Evolutionary conservation across 2,888 invertebrate species (phyloP).

Genomic region (Lithophane ornitopus): DNA sequence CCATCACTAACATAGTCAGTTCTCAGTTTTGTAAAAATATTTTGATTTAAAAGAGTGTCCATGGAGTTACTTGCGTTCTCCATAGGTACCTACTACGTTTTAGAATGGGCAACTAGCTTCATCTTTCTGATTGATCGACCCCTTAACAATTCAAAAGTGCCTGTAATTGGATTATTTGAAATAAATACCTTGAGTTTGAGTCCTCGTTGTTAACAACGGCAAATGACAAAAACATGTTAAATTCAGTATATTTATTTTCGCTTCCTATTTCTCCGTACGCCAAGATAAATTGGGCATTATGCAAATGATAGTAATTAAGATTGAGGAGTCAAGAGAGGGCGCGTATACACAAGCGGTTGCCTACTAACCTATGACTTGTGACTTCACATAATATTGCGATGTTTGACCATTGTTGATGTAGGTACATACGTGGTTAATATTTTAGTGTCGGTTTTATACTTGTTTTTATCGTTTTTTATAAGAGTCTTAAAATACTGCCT

Average conservation of each 20-base stretch:
- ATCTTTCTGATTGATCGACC: no score
- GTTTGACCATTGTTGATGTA: slow-evolving; percentile 32
- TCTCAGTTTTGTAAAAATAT: background rate
- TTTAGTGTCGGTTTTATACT: slow-evolving; percentile 14
- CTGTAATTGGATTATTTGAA: no score
- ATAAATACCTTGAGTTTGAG: no score
- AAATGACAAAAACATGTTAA: background rate
- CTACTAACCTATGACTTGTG: slow-evolving; percentile 43
- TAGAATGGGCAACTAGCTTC: no score
- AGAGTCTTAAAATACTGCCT: no score
- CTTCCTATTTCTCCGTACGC: background rate
- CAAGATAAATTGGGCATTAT: slow-evolving; percentile 21
- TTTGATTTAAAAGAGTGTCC: no score
- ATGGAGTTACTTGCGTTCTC: no score
- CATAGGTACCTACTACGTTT: no score
- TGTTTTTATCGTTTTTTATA: slow-evolving; percentile 2
- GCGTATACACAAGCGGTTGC: slow-evolving; percentile 13
- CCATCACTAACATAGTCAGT: no score
- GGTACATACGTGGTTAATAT: background rate
- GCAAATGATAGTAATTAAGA: slow-evolving; percentile 14
- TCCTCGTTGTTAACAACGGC: background rate
- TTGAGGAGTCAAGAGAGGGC: slow-evolving; percentile 10
- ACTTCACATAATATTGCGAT: slow-evolving; percentile 18
- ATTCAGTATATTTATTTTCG: background rate
- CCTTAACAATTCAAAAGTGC: no score